Conservation (phyloP, 2,113 vertebrate species). For the Ptilonorhynchus violaceus region DNA sequence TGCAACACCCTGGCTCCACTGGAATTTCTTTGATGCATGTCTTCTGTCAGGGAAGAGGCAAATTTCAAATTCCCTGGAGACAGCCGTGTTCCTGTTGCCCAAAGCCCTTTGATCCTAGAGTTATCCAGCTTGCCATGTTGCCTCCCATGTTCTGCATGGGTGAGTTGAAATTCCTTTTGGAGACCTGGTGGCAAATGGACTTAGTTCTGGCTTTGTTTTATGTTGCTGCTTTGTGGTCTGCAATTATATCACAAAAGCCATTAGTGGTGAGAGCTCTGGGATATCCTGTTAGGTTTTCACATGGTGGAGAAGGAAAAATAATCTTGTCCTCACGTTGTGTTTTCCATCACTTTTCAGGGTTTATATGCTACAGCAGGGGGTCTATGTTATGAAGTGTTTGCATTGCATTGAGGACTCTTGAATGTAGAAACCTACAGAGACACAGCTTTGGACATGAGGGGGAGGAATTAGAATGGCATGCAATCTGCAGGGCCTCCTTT, state of each 20-base stretch:
- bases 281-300: background rate
- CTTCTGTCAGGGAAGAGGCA: background rate
- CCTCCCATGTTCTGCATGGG: background rate
- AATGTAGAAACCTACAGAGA: background rate
- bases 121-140: background rate
- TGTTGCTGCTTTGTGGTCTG: background rate
- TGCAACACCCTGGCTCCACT: background rate
- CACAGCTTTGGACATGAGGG: background rate
- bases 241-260: background rate
- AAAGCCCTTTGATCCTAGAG: background rate
- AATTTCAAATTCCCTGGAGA: background rate
- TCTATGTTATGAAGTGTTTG: background rate
- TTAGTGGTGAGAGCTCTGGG: background rate
- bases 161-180: background rate
- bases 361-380: background rate
- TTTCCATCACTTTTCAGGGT: background rate
- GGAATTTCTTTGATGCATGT: background rate
- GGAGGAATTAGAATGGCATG: constrained; percentile 2
- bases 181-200: background rate
- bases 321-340: background rate
- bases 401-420: background rate
- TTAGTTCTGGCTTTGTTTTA: background rate
- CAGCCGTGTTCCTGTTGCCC: background rate
- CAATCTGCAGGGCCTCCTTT: background rate
- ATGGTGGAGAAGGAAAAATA: background rate